Conservation (phyloP, 2,888 invertebrate species). For the Mythimna ferrago region DNA sequence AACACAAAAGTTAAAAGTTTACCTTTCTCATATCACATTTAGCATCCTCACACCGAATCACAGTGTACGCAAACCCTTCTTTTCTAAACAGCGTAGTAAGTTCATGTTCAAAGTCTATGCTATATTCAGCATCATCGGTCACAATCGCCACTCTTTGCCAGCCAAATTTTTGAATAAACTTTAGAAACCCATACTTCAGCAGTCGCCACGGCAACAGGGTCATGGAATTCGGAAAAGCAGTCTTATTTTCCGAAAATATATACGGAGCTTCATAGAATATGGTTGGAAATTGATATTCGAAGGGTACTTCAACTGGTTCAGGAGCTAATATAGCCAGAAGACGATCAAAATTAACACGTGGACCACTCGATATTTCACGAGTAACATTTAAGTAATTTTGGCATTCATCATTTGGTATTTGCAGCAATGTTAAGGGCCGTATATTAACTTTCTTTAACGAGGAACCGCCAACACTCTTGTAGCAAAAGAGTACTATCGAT, state of each 20-base stretch:
- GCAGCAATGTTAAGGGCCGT: conserved; percentile 16
- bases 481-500: conserved; percentile 45
- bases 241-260: conserved; percentile 5
- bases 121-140: conserved; percentile 68
- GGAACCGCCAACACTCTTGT: rapidly evolving
- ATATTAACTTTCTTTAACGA: not conserved
- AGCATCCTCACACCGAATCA: conserved; percentile 47
- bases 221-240: conserved; percentile 50
- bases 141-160: conserved; percentile 72
- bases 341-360: not conserved
- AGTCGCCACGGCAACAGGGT: conserved; percentile 31
- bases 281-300: conserved; percentile 24
- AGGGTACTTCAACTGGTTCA: conserved; percentile 26
- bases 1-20: not conserved
- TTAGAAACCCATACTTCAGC: conserved; percentile 51
- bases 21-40: conserved; percentile 59
- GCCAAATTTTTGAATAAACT: conserved; percentile 55
- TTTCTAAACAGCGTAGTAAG: conserved; percentile 59
- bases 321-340: conserved; percentile 52
- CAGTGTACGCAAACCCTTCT: conserved; percentile 52
- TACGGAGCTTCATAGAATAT: conserved; percentile 62
- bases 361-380: no score
- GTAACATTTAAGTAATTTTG: not conserved
- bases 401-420: not conserved
- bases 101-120: conserved; percentile 64